Base-by-base conservation (phyloP, 2,113 vertebrate genomes). In the Laticauda colubrina region DNA sequence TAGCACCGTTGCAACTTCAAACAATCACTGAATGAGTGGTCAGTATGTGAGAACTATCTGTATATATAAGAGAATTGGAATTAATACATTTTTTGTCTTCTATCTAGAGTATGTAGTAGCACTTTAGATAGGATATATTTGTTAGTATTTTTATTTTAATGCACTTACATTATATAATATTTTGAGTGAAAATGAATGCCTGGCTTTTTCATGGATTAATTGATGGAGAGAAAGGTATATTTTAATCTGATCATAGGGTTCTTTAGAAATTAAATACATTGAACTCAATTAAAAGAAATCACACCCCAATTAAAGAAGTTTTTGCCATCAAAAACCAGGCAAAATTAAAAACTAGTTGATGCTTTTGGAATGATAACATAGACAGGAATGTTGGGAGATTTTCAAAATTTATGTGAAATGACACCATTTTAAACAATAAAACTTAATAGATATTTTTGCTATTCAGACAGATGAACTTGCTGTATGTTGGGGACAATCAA, bases 401-500 rank as follows among this genome's bases (percentile, higher is more conserved):
- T 81, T 34, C 15, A 89, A 81, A 43, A 20, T 81, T 57, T 89
- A n/a, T 48, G 8, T 45, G 51, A 56, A 56, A 10, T 43, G 55
- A 34, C 14, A 11, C 29, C 9, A 26, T 23, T 69, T 93, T 5
- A 21, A 2, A 26, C 81, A 91, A 43, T 57, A 92, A 14, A 48
- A 2, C n/a, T 11, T 93, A 59, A 61, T 45, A 57, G 45, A 57
- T 56, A 39, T 92, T 81, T 96, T 93, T 90, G 85, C 90, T 64
- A 9, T 91, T 97, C n/a, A 99, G 99, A 98, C 98, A 95, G 98
- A 98, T 94, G 98, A 98, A 93, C 96, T 98, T 91, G 95, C 98
- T 92, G 93, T 97, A 93, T 98, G 95, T 95, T 98, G 98, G 93
- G 96, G 98, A 92, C 97, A 98, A 91, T 96, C 97, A 39, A 95